Base-by-base conservation (phyloP, 2,113 vertebrate genomes). In the Actinemys pallida region DNA sequence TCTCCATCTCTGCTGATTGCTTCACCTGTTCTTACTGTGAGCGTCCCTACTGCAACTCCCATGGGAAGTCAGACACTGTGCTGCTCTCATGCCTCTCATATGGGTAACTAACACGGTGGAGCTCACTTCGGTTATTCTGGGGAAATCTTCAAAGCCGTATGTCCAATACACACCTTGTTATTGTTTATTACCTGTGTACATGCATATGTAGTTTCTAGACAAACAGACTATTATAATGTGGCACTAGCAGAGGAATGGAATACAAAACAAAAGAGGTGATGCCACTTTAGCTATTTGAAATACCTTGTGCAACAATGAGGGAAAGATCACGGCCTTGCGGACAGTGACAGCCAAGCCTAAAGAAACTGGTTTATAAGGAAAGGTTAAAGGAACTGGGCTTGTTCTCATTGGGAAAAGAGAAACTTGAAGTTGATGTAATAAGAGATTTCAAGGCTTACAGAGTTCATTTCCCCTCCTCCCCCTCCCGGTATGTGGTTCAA, bases 351-450 rank as follows among this genome's bases (percentile, higher is more conserved):
- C 83, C 69, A 83, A 92, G 47, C 52, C 89, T 69, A 39, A 89
- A 89, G 84, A 94, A 89, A 80, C 69, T 93, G 22, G 90, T 90
- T 93, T 93, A 76, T 42, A 84, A 84, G 53, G 50, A 86, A 92
- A 87, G 14, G 84, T 91, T 96, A 78, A 92, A 95, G 90, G 25
- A 88, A 81, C 27, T 90, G 50, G 72, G 50, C n/a, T 93, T 87
- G 65, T 72, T 72, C 65, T 72, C 65, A 10, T 10, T 72, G n/a
- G 84, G 79, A 93, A 95, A 88, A 29, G 31, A 42, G 39, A 94
- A 96, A 75, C 16, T 5, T 81, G 49, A 25, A 92, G 24, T 81
- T 76, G 56, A 86, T 72, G n/a, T 72, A 52, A 45, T 57, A 82
- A 0, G 4, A 91, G 65, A 39, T 42, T 95, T 93, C 62, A 92